Evolutionary conservation across 2,797 vertebrate genomes (phyloP), one percentile per base, ranked within the genome.

Genomic region (Thalassophryne amazonica): DNA sequence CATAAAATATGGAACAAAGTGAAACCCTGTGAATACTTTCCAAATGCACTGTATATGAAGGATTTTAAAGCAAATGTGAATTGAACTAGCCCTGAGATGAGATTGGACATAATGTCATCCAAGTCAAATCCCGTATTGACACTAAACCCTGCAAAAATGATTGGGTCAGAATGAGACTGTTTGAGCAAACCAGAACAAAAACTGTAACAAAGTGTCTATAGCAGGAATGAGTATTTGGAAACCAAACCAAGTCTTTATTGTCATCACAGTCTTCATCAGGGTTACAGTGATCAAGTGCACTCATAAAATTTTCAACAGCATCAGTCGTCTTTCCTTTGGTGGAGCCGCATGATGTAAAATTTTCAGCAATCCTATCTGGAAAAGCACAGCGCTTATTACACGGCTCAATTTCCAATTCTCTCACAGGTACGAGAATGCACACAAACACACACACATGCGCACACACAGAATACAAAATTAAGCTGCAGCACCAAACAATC

Each of bases 361-460:
- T 81, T 82, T 73, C 69, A 71, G 76, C 74, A 72, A 77, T 74
- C 49, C 76, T 81, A 75, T 76, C 80, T 81, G 70, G 72, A 59
- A 83, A 78, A 75, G 76, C 71, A 74, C 67, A 72, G 76, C 37
- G 34, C 84, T 84, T 83, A 84, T 85, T 82, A 83, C 78, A 77
- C 66, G 60, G 78, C 80, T 86, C 78, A 80, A 81, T 87, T 83
- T 86, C 80, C 83, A 83, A 84, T 86, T 85, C 80, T 80, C 80
- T 83, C 76, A 78, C 82, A 84, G 81, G 76, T 78, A 71, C 41
- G n/a, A n/a, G n/a, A n/a, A n/a, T n/a, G 2, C 57, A 45, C 55
- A 35, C 61, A 60, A 11, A 69, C 35, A 65, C 66, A 37, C 39
- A 25, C 48, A 34, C 60, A 40, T 61, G 54, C 33, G 30, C 41